phyloP scores from a whole-genome alignment of 2,888 invertebrate species.

The Oxycera nigricornis region DNA sequence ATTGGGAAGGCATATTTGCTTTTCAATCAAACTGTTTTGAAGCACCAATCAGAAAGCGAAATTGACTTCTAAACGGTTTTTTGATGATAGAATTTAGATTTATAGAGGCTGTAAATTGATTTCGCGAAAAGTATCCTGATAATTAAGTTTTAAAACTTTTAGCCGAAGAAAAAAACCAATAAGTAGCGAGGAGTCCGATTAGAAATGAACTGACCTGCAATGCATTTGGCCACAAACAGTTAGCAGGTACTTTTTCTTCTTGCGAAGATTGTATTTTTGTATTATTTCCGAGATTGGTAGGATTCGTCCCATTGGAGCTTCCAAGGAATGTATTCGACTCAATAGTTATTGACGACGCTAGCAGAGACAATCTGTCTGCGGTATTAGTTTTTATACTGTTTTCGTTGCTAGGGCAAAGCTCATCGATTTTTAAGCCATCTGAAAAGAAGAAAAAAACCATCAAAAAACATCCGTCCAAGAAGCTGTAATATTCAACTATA shows the following conservation, averaged over 20 bases:
- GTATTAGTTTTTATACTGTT: not conserved
- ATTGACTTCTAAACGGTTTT: too few relatives aligned
- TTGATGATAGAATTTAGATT: too few relatives aligned
- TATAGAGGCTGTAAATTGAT: too few relatives aligned
- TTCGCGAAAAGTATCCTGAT: too few relatives aligned
- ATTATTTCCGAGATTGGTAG: constrained; percentile 5
- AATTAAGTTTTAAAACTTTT: too few relatives aligned
- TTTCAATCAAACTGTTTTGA: too few relatives aligned
- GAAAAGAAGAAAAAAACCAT: constrained; percentile 44
- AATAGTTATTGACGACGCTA: constrained; percentile 33
- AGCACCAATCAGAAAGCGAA: too few relatives aligned
- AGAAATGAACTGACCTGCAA: constrained; percentile 78
- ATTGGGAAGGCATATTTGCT: too few relatives aligned
- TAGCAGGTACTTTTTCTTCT: constrained; percentile 62
- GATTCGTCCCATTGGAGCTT: constrained; percentile 47
- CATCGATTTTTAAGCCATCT: constrained; percentile 60
- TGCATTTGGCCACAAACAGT: constrained; percentile 76
- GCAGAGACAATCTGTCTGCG: not conserved
- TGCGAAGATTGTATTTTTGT: constrained; percentile 50
- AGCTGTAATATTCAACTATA: not conserved
- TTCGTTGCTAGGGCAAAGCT: constrained; percentile 54
- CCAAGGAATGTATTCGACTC: constrained; percentile 45
- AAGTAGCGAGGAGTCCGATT: too few relatives aligned
- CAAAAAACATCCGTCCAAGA: too few relatives aligned
- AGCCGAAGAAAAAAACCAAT: too few relatives aligned